These are phyloP conservation scores for Enteromius thamalakanensis DNA, from an alignment of 2,797 vertebrate genomes.

Conservation along the genomic window DNA sequence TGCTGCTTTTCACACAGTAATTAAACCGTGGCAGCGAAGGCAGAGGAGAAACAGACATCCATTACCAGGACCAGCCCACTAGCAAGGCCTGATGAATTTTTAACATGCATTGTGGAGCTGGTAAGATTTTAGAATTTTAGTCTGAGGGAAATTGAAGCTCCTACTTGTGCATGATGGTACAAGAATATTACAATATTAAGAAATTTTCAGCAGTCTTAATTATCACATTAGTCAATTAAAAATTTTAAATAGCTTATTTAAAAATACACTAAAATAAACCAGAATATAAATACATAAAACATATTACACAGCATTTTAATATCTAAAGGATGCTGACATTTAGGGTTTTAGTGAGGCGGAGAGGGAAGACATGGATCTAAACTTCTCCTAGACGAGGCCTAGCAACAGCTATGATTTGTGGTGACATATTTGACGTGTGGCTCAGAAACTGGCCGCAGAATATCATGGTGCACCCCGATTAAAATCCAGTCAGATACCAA, in stretches of 20 bases:
- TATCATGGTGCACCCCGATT: slow-evolving; percentile 53
- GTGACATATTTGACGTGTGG: slow-evolving; percentile 1
- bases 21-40: slow-evolving; percentile 65
- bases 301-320: too few species aligned
- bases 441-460: slow-evolving; percentile 68
- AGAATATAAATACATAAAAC: not conserved
- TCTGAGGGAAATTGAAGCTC: slow-evolving; percentile 55
- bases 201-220: not conserved
- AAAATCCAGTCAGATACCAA: slow-evolving; percentile 56
- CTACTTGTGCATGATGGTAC: not conserved
- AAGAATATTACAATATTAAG: not conserved
- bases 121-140: slow-evolving; percentile 63
- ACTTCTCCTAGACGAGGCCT: not conserved
- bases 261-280: not conserved
- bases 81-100: slow-evolving; percentile 73
- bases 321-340: not conserved
- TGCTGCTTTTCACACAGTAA: slow-evolving; percentile 61
- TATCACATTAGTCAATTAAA: not conserved
- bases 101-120: slow-evolving; percentile 61
- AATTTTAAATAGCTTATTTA: not conserved
- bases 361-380: not conserved
- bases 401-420: slow-evolving; percentile 25
- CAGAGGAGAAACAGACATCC: slow-evolving; percentile 65
- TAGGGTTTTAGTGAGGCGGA: not conserved
- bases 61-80: slow-evolving; percentile 72